These are phyloP conservation scores for Panzeria rudis DNA, from an alignment of 2,888 invertebrate genomes.

Conservation along the genomic window DNA sequence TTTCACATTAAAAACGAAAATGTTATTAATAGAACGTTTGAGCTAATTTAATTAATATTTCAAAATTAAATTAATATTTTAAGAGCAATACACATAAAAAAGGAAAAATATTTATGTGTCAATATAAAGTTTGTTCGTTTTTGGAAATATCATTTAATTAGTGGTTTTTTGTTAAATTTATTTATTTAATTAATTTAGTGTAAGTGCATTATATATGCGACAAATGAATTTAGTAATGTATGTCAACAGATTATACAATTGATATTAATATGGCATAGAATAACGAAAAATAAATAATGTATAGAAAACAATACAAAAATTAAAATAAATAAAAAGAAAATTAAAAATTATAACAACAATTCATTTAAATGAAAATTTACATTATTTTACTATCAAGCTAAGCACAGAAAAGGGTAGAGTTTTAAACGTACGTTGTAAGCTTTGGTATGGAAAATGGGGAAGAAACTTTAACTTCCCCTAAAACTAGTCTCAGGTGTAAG, in stretches of 20 bases:
- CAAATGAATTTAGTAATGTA: not conserved
- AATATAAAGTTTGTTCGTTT: not conserved
- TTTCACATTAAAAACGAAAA: not conserved
- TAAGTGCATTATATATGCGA: too few species aligned
- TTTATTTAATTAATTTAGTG: slow-evolving; percentile 6
- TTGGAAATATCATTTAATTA: not conserved
- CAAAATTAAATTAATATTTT: not conserved
- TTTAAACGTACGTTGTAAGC: too few species aligned
- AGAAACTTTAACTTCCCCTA: too few species aligned
- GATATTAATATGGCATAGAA: not conserved
- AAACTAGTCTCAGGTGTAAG: too few species aligned
- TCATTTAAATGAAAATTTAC: too few species aligned
- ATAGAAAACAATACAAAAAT: not conserved
- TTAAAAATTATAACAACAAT: too few species aligned
- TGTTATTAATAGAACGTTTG: not conserved
- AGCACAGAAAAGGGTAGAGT: too few species aligned
- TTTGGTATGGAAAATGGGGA: too few species aligned
- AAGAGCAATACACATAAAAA: not conserved
- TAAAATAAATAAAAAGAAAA: too few species aligned
- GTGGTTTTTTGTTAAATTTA: not conserved
- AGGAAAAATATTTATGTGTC: not conserved
- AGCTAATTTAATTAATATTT: slow-evolving; percentile 2
- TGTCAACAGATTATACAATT: slow-evolving; percentile 4
- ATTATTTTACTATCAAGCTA: too few species aligned
- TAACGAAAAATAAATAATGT: not conserved